phyloP scores from a whole-genome alignment of 2,113 vertebrate species.

The Mustelus asterias region DNA sequence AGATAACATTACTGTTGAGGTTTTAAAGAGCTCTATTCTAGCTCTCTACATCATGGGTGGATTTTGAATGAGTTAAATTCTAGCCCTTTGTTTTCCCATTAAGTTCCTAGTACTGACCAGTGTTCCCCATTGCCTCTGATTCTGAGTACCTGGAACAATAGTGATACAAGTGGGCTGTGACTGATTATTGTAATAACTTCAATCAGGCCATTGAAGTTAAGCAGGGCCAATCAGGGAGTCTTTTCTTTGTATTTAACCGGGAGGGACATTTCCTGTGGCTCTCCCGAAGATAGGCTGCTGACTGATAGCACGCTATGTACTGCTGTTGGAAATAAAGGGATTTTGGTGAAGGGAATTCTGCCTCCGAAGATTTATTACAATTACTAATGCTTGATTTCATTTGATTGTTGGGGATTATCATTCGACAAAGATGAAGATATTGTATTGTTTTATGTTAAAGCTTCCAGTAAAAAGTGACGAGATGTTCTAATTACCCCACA shows the following conservation, averaged over 20 bases:
- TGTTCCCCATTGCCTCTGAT: background rate
- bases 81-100: background rate
- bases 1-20: background rate
- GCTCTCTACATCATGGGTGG: background rate
- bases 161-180: background rate
- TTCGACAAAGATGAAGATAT: background rate
- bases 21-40: background rate
- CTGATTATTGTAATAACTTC: background rate
- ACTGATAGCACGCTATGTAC: too few species aligned
- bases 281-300: too few species aligned
- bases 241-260: too few species aligned
- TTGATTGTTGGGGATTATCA: background rate
- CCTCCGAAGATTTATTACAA: too few species aligned
- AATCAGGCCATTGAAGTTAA: too few species aligned
- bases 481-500: background rate
- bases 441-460: background rate
- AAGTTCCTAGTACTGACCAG: background rate
- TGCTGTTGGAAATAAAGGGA: too few species aligned
- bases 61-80: background rate
- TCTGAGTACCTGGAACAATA: background rate
- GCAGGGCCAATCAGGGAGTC: too few species aligned
- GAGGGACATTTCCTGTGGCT: too few species aligned
- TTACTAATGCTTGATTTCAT: background rate
- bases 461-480: background rate
- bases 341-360: too few species aligned